Conservation (phyloP, 35 echinoderm and acorn worm genomes). For the Diadema setosum region DNA sequence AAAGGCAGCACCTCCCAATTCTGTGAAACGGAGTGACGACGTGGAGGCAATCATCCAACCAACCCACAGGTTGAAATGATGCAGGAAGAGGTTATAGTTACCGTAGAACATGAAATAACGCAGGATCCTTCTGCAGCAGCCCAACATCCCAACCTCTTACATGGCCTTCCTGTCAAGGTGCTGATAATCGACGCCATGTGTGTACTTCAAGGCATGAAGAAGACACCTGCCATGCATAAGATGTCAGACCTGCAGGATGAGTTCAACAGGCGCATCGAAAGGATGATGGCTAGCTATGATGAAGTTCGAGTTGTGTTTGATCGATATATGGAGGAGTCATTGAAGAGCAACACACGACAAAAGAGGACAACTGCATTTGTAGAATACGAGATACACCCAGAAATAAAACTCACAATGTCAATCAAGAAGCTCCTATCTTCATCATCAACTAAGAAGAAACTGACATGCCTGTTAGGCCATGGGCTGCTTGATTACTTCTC, state of each 20-base stretch:
- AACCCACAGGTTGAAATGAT: not conserved
- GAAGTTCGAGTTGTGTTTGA: constrained; percentile 33
- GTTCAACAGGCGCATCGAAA: constrained; percentile 3
- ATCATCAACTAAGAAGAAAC: constrained; percentile 37
- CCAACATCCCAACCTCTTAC: not conserved
- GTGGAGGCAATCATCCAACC: not conserved
- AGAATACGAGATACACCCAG: constrained; percentile 27
- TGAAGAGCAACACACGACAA: constrained; percentile 22
- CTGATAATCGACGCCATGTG: not conserved
- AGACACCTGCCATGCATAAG: constrained; percentile 25
- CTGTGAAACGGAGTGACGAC: not conserved
- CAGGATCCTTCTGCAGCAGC: not conserved
- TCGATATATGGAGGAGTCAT: constrained; percentile 23
- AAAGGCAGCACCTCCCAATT: not conserved
- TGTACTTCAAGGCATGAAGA: constrained; percentile 20
- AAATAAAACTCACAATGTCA: constrained; percentile 23
- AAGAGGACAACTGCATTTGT: constrained; percentile 5
- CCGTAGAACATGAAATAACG: not conserved
- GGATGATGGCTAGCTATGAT: constrained; percentile 4
- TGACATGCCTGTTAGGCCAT: constrained; percentile 13
- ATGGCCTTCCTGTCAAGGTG: not conserved
- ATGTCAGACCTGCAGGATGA: constrained; percentile 15
- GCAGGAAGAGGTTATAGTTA: not conserved
- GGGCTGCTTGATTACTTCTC: constrained; percentile 20
- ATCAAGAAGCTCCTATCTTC: constrained; percentile 9